Evolutionary conservation across 2,888 invertebrate genomes (phyloP), one percentile per base, ranked within the genome.

Genomic region (Drosophila cracens): DNA sequence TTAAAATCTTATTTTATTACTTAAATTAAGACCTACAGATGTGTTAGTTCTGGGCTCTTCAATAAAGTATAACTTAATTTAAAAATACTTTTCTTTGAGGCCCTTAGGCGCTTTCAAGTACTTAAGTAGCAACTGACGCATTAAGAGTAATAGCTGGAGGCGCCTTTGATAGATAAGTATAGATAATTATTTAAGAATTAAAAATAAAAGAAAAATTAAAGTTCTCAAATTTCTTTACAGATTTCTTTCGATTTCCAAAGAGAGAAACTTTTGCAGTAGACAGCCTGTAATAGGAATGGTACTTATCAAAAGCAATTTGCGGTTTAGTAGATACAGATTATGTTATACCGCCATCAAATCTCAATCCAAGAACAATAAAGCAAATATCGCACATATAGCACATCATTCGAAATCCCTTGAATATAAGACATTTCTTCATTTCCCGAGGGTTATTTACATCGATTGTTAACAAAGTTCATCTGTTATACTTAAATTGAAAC

Each of bases 241-340:
- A 13, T 46, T 21, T 21, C 13, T 7, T 21, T 2, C 7, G 21
- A 16, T 16, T 46, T 21, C 1, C n/a, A n/a, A 40, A 21, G n/a
- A n/a, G 4, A 10, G 40, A 4, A 38, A 36, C 36, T 36, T 36
- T 1, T 18, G 36, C 18, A 36, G 18, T 36, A 7, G 2, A 0
- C 18, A 16, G 3, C 0, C 36, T 0, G 7, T 8, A n/a, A 21
- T 40, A 2, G 10, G n/a, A 40, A 2, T 40, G 1, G 0, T 4
- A n/a, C 2, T 38, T 38, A n/a, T n/a, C n/a, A n/a, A 40, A n/a
- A 40, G 1, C 0, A 43, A 5, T 10, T n/a, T 40, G 10, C 4
- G 4, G 11, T 4, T 4, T 5, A 2, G 21, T 11, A 6, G 43
- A 5, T 6, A 5, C 0, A 13, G 43, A 21, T 21, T 21, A 13